These are phyloP conservation scores for Cynoglossus semilaevis DNA, from an alignment of 2,113 vertebrate genomes.

Conservation along the genomic window DNA sequence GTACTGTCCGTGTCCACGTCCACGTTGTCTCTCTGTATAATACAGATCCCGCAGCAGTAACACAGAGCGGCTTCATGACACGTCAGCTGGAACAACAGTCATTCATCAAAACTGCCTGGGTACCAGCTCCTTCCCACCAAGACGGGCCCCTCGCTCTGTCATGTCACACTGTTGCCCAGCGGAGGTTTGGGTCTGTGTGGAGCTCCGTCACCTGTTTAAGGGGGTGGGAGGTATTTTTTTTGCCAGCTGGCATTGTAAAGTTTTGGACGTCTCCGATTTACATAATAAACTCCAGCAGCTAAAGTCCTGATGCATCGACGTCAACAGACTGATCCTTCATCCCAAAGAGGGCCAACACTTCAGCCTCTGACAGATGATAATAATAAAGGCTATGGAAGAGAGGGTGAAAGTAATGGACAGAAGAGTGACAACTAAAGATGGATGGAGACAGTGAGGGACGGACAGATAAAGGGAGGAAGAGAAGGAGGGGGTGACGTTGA, in stretches of 20 bases:
- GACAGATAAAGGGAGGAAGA: slow-evolving; percentile 33
- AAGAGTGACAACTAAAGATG: slow-evolving; percentile 44
- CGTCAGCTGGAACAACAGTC: slow-evolving; percentile 3
- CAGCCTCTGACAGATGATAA: slow-evolving; percentile 11
- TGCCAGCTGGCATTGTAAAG: too few relatives aligned
- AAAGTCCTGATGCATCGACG: too few relatives aligned
- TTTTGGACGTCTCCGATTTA: too few relatives aligned
- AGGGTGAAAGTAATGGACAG: slow-evolving; percentile 37
- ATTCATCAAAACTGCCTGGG: slow-evolving; percentile 37
- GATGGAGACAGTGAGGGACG: slow-evolving; percentile 39
- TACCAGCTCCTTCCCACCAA: slow-evolving; percentile 10
- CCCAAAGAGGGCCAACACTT: slow-evolving; percentile 19
- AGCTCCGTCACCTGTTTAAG: too few relatives aligned
- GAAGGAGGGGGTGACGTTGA: slow-evolving; percentile 48
- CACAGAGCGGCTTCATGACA: slow-evolving; percentile 15
- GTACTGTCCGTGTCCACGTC: slow-evolving; percentile 3
- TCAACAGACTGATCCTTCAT: neutral
- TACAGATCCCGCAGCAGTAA: slow-evolving; percentile 10
- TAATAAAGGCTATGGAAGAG: slow-evolving; percentile 2
- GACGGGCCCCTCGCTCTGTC: slow-evolving; percentile 10
- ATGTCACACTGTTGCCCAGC: neutral
- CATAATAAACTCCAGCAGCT: too few relatives aligned
- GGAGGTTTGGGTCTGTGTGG: neutral
- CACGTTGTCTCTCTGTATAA: slow-evolving; percentile 7
- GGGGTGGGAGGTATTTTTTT: too few relatives aligned